Evolutionary conservation across 2,113 vertebrate genomes (phyloP), one percentile per base, ranked within the genome.

Genomic region (Xenopus borealis): DNA sequence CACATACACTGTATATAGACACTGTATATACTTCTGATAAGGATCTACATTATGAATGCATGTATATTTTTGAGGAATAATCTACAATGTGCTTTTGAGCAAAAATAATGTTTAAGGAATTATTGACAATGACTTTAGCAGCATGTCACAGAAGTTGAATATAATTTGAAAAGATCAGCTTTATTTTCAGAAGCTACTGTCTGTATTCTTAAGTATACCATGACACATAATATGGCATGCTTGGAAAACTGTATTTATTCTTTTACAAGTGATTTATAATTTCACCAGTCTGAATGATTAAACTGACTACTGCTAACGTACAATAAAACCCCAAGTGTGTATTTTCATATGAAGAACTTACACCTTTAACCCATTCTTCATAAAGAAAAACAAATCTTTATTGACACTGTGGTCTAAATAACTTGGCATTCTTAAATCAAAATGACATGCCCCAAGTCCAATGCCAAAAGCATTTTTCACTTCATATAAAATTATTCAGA

Each of bases 381-480:
- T 53, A 64, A 64, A 52, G 47, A 27, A 50, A 68, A 70, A 77
- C 59, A 77, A 69, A 70, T 57, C 40, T 57, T 44, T 77, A 77
- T 77, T 77, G 74, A 77, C 74, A 77, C 61, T 69, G 69, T 19
- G 50, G 61, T 18, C 74, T 70, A 64, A 77, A 70, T 55, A 20
- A 59, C 64, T 70, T 70, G 67, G 27, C 50, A 46, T 77, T 70
- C 40, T 44, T 70, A 70, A 69, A 70, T 62, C 69, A 76, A 70
- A 66, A 77, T 77, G 74, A 77, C 74, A 77, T 70, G 65, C 66
- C 33, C 67, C 69, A 64, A 64, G 55, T 67, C 18, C 44, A 44
- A 64, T 70, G 66, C 74, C 74, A 77, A 77, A 62, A 70, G 74
- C 74, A 77, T 77, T 59, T 77, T 77, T 77, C 46, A 77, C 52